Percentiles rank a stretch among this genome's conserved stretches.
These are phyloP conservation scores for Philaethria dido DNA, from an alignment of 2,888 invertebrate genomes.

Conservation along the genomic window DNA sequence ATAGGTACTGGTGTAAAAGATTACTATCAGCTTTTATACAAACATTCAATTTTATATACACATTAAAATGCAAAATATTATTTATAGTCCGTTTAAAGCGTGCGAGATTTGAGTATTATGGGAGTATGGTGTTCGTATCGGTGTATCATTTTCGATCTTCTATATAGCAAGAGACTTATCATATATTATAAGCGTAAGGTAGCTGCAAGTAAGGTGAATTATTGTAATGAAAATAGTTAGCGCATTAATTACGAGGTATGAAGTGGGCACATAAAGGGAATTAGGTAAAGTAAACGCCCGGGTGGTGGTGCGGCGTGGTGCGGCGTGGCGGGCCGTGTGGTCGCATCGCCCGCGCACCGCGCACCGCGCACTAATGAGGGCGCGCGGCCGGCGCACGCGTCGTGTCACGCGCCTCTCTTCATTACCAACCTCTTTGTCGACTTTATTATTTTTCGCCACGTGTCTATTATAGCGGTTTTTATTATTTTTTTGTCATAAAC, in stretches of 20 bases:
- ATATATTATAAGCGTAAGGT: not conserved
- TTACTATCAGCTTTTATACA: slow-evolving; percentile 28
- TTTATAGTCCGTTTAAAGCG: not conserved
- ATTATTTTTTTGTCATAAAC: slow-evolving; percentile 57
- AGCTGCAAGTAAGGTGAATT: not conserved
- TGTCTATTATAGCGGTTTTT: slow-evolving; percentile 70
- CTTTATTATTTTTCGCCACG: slow-evolving; percentile 80
- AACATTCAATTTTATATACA: not conserved
- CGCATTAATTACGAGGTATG: slow-evolving; percentile 11
- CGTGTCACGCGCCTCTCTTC: slow-evolving; percentile 67
- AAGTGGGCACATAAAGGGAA: slow-evolving; percentile 27
- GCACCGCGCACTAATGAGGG: slow-evolving; percentile 49
- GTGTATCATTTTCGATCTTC: slow-evolving; percentile 3
- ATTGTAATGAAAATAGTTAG: not conserved
- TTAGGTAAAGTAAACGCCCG: slow-evolving; percentile 25
- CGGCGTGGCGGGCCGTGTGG: slow-evolving; percentile 47
- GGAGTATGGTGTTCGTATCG: not conserved
- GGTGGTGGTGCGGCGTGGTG: slow-evolving; percentile 40
- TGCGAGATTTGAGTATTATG: not conserved
- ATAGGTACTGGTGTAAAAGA: slow-evolving; percentile 32
- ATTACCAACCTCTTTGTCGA: slow-evolving; percentile 70
- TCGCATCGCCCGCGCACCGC: slow-evolving; percentile 51
- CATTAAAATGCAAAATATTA: not conserved
- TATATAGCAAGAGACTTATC: not conserved
- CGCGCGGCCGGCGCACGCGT: slow-evolving; percentile 54